Evolutionary conservation across 2,113 vertebrate genomes (phyloP), one percentile per base, ranked within the genome.

Genomic region (Oryzias celebensis): DNA sequence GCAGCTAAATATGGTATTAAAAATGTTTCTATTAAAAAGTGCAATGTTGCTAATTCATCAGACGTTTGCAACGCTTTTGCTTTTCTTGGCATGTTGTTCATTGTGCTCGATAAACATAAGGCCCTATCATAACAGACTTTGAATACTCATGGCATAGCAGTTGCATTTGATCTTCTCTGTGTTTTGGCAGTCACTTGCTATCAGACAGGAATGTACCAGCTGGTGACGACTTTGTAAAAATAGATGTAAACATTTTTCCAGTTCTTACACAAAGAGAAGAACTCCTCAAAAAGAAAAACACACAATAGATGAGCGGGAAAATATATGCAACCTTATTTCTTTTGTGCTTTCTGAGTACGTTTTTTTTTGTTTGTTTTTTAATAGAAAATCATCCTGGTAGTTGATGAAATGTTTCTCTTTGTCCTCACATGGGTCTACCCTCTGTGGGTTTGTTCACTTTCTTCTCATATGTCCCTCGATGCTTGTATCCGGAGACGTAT

Each of bases 401-500:
- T 69, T 64, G 68, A 72, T 59, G 68, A 65, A 56, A 77, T 73
- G 79, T 76, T 81, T 82, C 52, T 68, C 74, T 74, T 62, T 43
- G 0, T 58, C 58, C 56, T 90, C 85, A 92, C 82, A 90, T 72
- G 44, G 86, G 87, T 78, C 92, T 92, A 44, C 57, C 70, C 45
- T 44, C 36, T 0, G 76, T 68, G 20, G 88, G 79, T 82, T 89
- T 93, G 59, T 91, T 94, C 69, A 96, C 91, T 89, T 98, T 98
- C 89, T 98, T 96, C 89, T 97, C 94, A 0, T 98, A 98, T 1
- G 95, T 91, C 78, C 96, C 96, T 3, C 92, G 93, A 4, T 98
- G 96, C 87, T 96, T 98, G 89, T 98, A 98, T 77, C 96, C 96
- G 0, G 94, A 91, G 73, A 98, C 96, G 4, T 98, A 98, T 83